Base-by-base conservation (phyloP, 2,113 vertebrate species). In the Syngnathoides biaculeatus region DNA sequence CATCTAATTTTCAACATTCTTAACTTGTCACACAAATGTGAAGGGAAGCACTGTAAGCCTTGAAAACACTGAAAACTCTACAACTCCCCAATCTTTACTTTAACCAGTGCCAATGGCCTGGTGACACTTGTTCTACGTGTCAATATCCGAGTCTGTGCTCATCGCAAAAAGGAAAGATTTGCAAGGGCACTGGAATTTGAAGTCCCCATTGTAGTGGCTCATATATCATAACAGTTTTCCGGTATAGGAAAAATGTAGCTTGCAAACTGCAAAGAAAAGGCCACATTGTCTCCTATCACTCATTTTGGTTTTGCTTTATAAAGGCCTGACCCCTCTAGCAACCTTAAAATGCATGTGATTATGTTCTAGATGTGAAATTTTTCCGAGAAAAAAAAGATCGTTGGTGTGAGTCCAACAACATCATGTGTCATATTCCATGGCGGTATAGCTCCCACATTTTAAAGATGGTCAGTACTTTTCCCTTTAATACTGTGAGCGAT, bases 201-300 rank as follows among this genome's bases (percentile, higher is more conserved):
- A 42, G 39, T 13, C 20, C 38, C 19, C 58, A 60, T 7, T n/a
- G 35, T 47, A 64, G 47, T 47, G 45, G 24, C 63, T 13, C 43
- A 27, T 10, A 52, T 9, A 4, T 66, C 13, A 27, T 65, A 14
- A n/a, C 15, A 27, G 35, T 40, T 65, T 57, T 71, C 13, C 40
- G 43, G 40, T 48, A 20, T 30, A 24, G 22, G 40, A 65, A 56
- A n/a, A 45, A 24, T 6, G 63, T 20, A n/a, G 38, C 30, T 39
- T 14, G 27, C 30, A 56, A 65, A 8, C 22, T n/a, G 55, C 55
- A 62, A 43, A 62, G 14, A 62, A 43, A 62, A 62, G 39, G n/a
- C 60, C 39, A 24, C 39, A 43, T 71, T 42, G 24, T 68, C 24
- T 15, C 61, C 38, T 8, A 35, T 19, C 27, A 62, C 2, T 59